These are phyloP conservation scores for Litoditis marina DNA, from an alignment of 2,888 invertebrate species.

Conservation along the genomic window DNA sequence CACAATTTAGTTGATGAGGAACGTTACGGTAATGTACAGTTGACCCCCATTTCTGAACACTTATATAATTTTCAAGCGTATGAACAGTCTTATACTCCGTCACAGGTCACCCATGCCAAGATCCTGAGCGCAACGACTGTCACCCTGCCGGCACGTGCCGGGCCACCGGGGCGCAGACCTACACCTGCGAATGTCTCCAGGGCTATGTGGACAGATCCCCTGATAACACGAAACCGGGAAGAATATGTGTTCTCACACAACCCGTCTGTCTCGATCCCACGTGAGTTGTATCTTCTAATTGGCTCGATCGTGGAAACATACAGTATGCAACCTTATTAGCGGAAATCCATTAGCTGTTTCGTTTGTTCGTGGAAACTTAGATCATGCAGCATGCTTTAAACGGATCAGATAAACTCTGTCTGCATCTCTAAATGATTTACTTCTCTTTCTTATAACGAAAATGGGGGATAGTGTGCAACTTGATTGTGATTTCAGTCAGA, in stretches of 20 bases:
- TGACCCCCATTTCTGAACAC: background rate
- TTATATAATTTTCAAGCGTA: background rate
- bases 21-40: background rate
- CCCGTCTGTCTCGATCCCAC: slow-evolving; percentile 57
- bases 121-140: slow-evolving; percentile 59
- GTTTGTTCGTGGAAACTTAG: no score
- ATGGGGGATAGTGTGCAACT: no score
- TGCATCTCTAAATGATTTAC: background rate
- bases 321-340: no score
- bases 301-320: no score
- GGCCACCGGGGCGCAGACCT: slow-evolving; percentile 52
- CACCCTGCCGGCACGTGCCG: slow-evolving; percentile 57
- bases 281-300: background rate
- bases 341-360: no score
- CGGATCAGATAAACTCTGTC: no score
- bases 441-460: no score
- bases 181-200: slow-evolving; percentile 60
- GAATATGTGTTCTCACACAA: slow-evolving; percentile 49
- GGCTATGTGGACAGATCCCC: slow-evolving; percentile 58
- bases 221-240: slow-evolving; percentile 47
- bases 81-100: slow-evolving; percentile 22
- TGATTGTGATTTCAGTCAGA: no score
- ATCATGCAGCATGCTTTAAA: no score
- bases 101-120: slow-evolving; percentile 62
- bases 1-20: background rate